Evolutionary conservation across 1,140 invertebrate species (phyloP).

Genomic region (Cydia amplana): DNA sequence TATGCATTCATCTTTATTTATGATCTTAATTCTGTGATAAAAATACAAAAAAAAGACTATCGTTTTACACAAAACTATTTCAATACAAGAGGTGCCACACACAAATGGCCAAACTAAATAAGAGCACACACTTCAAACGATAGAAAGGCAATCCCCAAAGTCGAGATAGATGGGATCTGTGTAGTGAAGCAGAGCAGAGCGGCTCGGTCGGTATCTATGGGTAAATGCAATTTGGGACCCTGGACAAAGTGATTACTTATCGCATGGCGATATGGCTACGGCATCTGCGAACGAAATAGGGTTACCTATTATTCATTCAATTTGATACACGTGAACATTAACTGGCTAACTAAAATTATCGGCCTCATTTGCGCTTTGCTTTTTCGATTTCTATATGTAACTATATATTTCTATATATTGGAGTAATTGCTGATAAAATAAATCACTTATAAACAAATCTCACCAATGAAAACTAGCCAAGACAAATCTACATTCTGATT

Average conservation of each 20-base stretch:
- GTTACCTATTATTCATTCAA: slow-evolving; percentile 26
- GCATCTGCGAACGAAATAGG: slow-evolving; percentile 23
- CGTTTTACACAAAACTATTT: neutral
- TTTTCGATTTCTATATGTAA: neutral
- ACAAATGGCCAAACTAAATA: slow-evolving; percentile 29
- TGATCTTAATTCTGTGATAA: too few species aligned
- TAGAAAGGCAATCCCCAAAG: slow-evolving; percentile 29
- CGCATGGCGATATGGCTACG: slow-evolving; percentile 15
- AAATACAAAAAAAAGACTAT: too few species aligned
- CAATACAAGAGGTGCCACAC: neutral
- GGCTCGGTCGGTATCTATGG: slow-evolving; percentile 14
- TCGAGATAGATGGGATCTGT: slow-evolving; percentile 27
- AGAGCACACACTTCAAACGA: slow-evolving; percentile 22
- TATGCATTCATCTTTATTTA: too few species aligned
- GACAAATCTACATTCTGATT: too few species aligned
- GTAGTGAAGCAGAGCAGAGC: slow-evolving; percentile 18
- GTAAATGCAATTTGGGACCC: slow-evolving; percentile 32
- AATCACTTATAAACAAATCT: too few species aligned
- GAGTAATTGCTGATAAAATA: neutral
- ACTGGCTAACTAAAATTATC: neutral
- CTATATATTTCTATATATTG: neutral
- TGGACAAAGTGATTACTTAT: slow-evolving; percentile 32
- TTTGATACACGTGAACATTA: slow-evolving; percentile 16
- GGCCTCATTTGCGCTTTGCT: neutral
- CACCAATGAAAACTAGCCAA: too few species aligned